These are phyloP conservation scores for Hemiprocne comata DNA, from an alignment of 2,113 vertebrate species.

Conservation along the genomic window DNA sequence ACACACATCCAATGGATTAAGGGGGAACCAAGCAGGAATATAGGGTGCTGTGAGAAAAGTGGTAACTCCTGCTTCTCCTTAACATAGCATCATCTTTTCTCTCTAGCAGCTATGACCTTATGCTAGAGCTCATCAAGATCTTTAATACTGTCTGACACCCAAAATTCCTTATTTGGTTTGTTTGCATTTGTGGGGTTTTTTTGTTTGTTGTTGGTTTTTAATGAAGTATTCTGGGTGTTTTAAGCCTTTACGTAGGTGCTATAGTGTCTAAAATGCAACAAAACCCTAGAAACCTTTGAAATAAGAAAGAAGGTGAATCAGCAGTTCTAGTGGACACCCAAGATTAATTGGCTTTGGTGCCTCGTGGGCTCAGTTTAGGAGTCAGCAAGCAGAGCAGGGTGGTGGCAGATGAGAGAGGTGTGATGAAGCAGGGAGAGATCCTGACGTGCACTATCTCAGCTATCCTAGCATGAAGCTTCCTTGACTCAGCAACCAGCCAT, in stretches of 20 bases:
- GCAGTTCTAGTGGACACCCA: not conserved
- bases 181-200: no score
- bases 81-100: not conserved
- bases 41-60: not conserved
- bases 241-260: not conserved
- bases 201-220: not conserved
- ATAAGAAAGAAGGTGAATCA: not conserved
- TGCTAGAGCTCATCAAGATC: not conserved
- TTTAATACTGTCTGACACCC: not conserved
- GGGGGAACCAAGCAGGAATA: not conserved
- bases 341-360: rapidly evolving
- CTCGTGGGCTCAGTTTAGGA: not conserved
- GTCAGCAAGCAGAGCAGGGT: not conserved
- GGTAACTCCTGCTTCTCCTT: not conserved
- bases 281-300: not conserved
- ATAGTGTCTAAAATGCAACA: not conserved
- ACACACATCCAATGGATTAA: not conserved
- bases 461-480: not conserved
- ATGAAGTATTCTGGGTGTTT: not conserved
- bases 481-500: not conserved
- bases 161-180: not conserved
- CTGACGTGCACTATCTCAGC: not conserved
- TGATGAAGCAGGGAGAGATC: not conserved
- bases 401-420: not conserved
- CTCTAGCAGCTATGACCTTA: not conserved